Evolutionary conservation across 1,140 invertebrate species (phyloP), one percentile per base, ranked within the genome.

Genomic region (Neotoxoptera formosana): DNA sequence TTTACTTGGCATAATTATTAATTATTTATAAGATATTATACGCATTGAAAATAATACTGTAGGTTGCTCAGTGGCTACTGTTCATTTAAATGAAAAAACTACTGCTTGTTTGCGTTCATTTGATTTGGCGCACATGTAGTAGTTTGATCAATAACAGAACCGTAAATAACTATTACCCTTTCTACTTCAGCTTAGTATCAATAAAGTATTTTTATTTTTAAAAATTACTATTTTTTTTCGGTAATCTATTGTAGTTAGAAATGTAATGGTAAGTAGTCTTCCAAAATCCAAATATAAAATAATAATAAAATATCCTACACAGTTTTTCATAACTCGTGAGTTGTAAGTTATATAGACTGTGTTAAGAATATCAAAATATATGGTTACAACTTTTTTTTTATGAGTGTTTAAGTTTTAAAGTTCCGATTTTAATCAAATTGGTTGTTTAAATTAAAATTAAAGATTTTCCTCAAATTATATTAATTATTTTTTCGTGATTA

Each of bases 91-190:
- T 45, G n/a, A 45, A 67, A 60, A 25, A 41, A 30, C 3, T 3
- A 67, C 30, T 60, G 34, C 23, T n/a, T 4, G n/a, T n/a, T 25
- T 8, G 25, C 25, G 45, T 9, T 90, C 11, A 41, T 60, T 90
- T 45, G 14, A 67, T 67, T 60, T 90, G 89, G 89, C 47, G 36
- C 14, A 53, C 25, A 67, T n/a, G 53, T n/a, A 45, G 89, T 90
- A 45, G 89, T 90, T 90, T 90, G 89, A 90, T 90, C 89, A 67
- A 90, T 90, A 90, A 90, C 25, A 45, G 56, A 67, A 67, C 36
- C 36, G 56, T 67, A 25, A 45, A n/a, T 87, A 51, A 36, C 11
- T n/a, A 48, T 56, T 41, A 90, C 88, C 88, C 53, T 90, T 60
- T 60, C 36, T 56, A 87, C 14, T 7, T 76, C 6, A n/a, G 60